Conservation (phyloP, 37 sponge, comb jelly and placozoan genomes). For the Petrosia ficiformis region DNA sequence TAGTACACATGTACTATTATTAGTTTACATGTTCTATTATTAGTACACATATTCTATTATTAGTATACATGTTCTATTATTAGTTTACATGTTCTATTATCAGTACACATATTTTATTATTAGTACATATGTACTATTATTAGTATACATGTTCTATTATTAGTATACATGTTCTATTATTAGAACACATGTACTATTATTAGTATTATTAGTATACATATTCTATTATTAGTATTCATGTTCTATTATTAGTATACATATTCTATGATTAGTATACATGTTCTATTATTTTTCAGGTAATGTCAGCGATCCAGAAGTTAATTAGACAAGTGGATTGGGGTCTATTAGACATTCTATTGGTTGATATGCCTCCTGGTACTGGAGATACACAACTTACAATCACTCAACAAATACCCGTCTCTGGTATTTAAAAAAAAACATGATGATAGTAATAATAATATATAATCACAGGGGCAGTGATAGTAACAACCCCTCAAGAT, state of each 20-base stretch:
- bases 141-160: too few species aligned
- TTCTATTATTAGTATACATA: too few species aligned
- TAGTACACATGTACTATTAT: neutral
- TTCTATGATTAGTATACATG: neutral
- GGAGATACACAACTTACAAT: constrained; percentile 97
- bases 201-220: too few species aligned
- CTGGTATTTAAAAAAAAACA: constrained; percentile 32
- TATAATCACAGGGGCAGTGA: constrained; percentile 63
- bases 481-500: constrained; percentile 94
- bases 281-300: constrained; percentile 59
- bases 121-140: too few species aligned
- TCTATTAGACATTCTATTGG: constrained; percentile 84
- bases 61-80: too few species aligned
- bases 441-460: neutral
- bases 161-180: too few species aligned
- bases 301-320: constrained; percentile 94
- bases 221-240: too few species aligned
- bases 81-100: neutral
- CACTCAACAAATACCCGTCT: constrained; percentile 75
- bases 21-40: too few species aligned
- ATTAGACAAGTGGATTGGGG: constrained; percentile 89
- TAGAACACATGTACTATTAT: too few species aligned
- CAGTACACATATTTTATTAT: too few species aligned
- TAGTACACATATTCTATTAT: too few species aligned
- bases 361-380: constrained; percentile 99